Percentiles rank a stretch among this genome's conserved stretches.
These are phyloP conservation scores for Orientallactaga bullata DNA, from an alignment of 2,113 vertebrate genomes.

Conservation along the genomic window DNA sequence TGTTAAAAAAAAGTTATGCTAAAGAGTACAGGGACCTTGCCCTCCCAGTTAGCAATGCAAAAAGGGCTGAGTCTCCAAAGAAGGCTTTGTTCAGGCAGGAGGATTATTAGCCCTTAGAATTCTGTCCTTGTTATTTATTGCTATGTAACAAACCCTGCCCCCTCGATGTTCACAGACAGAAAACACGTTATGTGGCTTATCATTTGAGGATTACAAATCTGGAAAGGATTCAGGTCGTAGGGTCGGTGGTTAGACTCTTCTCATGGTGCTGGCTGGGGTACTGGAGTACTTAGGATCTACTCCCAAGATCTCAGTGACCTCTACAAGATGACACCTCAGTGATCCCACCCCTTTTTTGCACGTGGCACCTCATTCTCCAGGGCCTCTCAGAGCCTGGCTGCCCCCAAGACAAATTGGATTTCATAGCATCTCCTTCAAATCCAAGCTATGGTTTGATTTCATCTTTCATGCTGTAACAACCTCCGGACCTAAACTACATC, in stretches of 20 bases:
- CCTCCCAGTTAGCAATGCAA: not conserved
- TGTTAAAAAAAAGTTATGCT: not conserved
- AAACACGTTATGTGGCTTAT: not conserved
- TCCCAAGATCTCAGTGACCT: not conserved
- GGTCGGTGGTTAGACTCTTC: not conserved
- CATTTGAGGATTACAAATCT: slow-evolving; percentile 1
- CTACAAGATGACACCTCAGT: not conserved
- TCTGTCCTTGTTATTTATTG: not conserved
- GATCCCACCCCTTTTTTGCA: too few species aligned
- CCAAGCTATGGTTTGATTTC: not conserved
- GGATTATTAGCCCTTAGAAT: not conserved
- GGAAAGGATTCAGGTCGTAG: not conserved
- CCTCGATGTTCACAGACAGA: not conserved
- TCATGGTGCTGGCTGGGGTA: too few species aligned
- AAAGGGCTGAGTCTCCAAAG: not conserved
- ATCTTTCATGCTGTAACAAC: not conserved
- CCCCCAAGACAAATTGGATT: not conserved
- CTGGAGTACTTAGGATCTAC: not conserved
- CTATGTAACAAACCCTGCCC: not conserved
- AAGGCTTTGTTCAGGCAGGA: not conserved
- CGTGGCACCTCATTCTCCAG: not conserved
- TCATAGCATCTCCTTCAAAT: not conserved
- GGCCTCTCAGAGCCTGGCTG: not conserved
- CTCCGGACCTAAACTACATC: not conserved
- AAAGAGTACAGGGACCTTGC: not conserved